Percentiles rank a stretch among this genome's conserved stretches.
These are phyloP conservation scores for Caradrina kadenii DNA, from an alignment of 2,888 invertebrate genomes.

Conservation along the genomic window DNA sequence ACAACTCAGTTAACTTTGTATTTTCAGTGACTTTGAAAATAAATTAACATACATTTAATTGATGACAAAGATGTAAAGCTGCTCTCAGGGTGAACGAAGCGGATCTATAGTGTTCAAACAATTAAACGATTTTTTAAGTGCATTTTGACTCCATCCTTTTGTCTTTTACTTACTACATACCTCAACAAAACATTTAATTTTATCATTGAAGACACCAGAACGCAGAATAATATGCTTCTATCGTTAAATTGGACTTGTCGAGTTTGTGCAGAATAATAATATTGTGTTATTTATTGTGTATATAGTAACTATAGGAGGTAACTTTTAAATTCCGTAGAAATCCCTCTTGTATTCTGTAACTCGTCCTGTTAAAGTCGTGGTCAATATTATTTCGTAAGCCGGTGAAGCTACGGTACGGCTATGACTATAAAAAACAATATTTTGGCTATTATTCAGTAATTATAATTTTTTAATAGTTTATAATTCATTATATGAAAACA, in stretches of 20 bases:
- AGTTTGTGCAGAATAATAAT: conserved; percentile 11
- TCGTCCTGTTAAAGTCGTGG: too few species aligned
- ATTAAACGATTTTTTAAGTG: neutral
- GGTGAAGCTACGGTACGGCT: too few species aligned
- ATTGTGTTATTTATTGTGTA: conserved; percentile 5
- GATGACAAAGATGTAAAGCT: neutral
- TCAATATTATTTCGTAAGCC: too few species aligned
- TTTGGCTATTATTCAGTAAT: too few species aligned
- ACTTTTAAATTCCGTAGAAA: neutral
- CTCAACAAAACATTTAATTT: neutral
- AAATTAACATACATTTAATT: neutral
- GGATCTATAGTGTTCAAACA: neutral
- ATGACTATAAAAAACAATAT: too few species aligned
- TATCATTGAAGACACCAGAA: conserved; percentile 6
- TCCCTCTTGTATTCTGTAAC: neutral
- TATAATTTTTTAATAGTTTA: too few species aligned
- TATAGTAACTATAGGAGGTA: neutral
- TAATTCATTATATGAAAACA: too few species aligned
- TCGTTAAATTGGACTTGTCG: conserved; percentile 1
- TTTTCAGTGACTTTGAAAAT: neutral
- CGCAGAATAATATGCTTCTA: neutral
- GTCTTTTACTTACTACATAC: neutral
- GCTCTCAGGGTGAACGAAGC: too few species aligned
- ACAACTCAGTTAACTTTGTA: neutral
- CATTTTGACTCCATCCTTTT: neutral